Conservation (phyloP, 2,797 vertebrate species). For the Melanotaenia nigrans region DNA sequence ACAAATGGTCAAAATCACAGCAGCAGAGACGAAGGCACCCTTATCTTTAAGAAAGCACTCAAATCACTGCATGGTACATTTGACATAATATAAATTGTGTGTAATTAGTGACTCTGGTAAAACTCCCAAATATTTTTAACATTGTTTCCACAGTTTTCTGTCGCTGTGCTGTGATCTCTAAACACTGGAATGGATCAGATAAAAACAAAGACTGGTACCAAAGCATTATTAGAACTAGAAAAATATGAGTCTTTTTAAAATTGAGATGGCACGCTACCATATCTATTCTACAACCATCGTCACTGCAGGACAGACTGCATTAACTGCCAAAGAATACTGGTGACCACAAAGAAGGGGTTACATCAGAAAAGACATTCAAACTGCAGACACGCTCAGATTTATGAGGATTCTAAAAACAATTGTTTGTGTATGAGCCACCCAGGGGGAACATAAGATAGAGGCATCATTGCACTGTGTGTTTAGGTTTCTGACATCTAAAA, state of each 20-base stretch:
- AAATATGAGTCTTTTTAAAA: neutral
- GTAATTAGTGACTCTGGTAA: neutral
- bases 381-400: neutral
- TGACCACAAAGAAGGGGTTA: neutral
- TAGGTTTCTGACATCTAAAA: neutral
- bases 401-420: constrained; percentile 2
- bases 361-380: neutral
- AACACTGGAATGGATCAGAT: neutral
- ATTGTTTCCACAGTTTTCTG: neutral
- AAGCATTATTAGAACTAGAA: neutral
- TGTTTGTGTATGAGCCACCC: neutral
- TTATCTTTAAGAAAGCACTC: neutral
- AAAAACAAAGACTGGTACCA: neutral
- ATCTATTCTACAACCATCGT: neutral
- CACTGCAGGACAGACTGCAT: neutral
- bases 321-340: neutral
- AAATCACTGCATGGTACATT: neutral
- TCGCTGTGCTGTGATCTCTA: constrained; percentile 2
- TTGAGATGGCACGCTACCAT: neutral
- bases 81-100: neutral
- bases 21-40: neutral
- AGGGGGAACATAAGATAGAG: neutral
- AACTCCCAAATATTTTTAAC: neutral
- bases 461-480: neutral
- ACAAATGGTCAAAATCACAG: neutral